Evolutionary conservation across 2,888 invertebrate genomes (phyloP), one percentile per base, ranked within the genome.

Genomic region (Hemicrepidius hirtus): DNA sequence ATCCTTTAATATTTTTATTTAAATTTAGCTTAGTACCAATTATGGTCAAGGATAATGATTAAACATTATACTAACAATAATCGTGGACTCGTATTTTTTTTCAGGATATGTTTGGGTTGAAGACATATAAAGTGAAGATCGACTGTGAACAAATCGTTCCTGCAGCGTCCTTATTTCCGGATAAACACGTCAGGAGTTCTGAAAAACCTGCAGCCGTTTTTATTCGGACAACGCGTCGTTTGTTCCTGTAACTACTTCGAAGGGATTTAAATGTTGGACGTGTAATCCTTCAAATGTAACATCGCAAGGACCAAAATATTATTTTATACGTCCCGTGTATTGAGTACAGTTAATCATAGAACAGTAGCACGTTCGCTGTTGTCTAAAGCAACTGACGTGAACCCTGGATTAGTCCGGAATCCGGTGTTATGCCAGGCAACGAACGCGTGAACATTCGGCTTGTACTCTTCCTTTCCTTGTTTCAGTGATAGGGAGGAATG

Each of bases 291-390:
- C 18, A 46, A 46, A 16, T 46, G 46, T 46, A 3, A 18, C 46
- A 46, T 3, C 46, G 32, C 24, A 53, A 13, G 13, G 3, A 28
- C 7, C 28, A 53, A 53, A 24, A 53, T 28, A 53, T 53, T 49
- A 49, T 20, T 53, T 28, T 20, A 53, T 53, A 16, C n/a, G 20
- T 69, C 40, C 66, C 20, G 57, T 65, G 62, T 21, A 49, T 72
- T 72, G 57, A 73, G 68, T 74, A 74, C 55, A 67, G 71, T 72
- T 70, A 74, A 74, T 76, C 72, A 65, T 62, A 50, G 41, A 68
- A 73, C 53, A 65, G 73, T 69, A 57, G 68, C 68, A 57, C 62
- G 62, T 55, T 68, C 59, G 64, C 64, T 65, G 65, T 69, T 68
- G 68, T 50, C 59, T 53, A 64, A 64, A 68, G 60, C 57, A 67